Evolutionary conservation across 2,888 invertebrate species (phyloP).

Genomic region (Cosmia trapezina): DNA sequence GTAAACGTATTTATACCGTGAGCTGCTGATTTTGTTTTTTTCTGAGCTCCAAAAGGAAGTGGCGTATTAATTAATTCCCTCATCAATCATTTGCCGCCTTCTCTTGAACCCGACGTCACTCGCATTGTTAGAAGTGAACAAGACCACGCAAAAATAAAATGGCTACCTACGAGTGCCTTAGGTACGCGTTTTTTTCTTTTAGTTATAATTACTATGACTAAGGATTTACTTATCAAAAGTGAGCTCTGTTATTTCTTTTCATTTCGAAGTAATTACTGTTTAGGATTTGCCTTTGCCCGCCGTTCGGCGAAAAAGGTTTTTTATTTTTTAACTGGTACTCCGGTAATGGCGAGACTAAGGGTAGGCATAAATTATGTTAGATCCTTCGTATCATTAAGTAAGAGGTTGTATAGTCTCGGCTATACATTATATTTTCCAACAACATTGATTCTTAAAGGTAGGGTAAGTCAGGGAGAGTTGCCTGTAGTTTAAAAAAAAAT

Average conservation of each 20-base stretch:
- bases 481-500: too few relatives aligned
- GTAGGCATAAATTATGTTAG: conserved; percentile 47
- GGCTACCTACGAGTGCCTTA: conserved; percentile 55
- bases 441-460: conserved; percentile 18
- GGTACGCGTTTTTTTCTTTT: conserved; percentile 42
- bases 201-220: conserved; percentile 55
- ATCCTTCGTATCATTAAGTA: conserved; percentile 51
- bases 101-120: conserved; percentile 81
- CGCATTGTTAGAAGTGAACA: conserved; percentile 81
- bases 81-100: conserved; percentile 84
- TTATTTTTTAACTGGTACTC: conserved; percentile 47
- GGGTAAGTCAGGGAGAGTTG: too few relatives aligned
- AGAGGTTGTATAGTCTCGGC: conserved; percentile 6
- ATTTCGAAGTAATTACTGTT: conserved; percentile 56
- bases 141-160: conserved; percentile 72
- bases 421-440: conserved; percentile 2
- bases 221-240: conserved; percentile 47
- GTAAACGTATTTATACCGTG: conserved; percentile 73
- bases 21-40: conserved; percentile 78
- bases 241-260: conserved; percentile 51
- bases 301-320: conserved; percentile 47
- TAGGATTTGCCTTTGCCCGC: conserved; percentile 47
- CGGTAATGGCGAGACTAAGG: conserved; percentile 38
- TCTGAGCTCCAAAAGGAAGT: conserved; percentile 80
- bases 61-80: conserved; percentile 85